phyloP scores from a whole-genome alignment of 2,113 vertebrate genomes.

The Trichomycterus rosablanca region DNA sequence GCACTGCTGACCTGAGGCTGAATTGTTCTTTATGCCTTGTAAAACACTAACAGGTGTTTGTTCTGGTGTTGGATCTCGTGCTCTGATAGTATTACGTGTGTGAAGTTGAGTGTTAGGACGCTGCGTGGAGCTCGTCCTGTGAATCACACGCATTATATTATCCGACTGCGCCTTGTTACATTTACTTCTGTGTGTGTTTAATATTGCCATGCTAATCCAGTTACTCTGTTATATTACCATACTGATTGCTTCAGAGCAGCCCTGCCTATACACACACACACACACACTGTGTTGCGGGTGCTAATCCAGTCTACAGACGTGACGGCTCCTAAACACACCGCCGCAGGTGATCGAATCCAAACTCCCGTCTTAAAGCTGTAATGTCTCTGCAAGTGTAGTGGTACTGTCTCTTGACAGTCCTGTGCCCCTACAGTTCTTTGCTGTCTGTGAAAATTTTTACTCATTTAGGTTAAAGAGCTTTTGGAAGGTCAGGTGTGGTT shows the following conservation, averaged over 20 bases:
- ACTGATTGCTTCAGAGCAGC: slow-evolving; percentile 50
- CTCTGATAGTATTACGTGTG: too few species aligned
- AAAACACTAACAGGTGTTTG: too few species aligned
- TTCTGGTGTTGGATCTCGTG: too few species aligned
- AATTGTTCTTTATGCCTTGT: too few species aligned
- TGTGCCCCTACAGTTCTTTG: too few species aligned
- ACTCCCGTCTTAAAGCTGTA: too few species aligned
- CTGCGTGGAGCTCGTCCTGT: not conserved
- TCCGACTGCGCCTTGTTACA: slow-evolving; percentile 1
- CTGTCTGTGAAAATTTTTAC: too few species aligned
- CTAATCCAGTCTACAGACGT: slow-evolving; percentile 43
- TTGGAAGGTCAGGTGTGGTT: too few species aligned
- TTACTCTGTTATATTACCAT: slow-evolving; percentile 54
- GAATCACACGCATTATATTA: not conserved
- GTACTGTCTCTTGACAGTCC: too few species aligned
- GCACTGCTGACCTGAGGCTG: too few species aligned
- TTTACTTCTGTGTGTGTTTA: slow-evolving; percentile 26
- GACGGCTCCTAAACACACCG: slow-evolving; percentile 44
- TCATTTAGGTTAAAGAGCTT: too few species aligned
- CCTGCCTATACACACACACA: slow-evolving; percentile 18
- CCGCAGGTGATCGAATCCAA: slow-evolving; percentile 31
- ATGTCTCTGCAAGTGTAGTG: too few species aligned
- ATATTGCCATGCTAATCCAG: slow-evolving; percentile 45
- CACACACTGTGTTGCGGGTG: slow-evolving; percentile 29
- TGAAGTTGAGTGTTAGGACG: not conserved